phyloP scores from a whole-genome alignment of 2,797 vertebrate species.

The Typhlichthys subterraneus region DNA sequence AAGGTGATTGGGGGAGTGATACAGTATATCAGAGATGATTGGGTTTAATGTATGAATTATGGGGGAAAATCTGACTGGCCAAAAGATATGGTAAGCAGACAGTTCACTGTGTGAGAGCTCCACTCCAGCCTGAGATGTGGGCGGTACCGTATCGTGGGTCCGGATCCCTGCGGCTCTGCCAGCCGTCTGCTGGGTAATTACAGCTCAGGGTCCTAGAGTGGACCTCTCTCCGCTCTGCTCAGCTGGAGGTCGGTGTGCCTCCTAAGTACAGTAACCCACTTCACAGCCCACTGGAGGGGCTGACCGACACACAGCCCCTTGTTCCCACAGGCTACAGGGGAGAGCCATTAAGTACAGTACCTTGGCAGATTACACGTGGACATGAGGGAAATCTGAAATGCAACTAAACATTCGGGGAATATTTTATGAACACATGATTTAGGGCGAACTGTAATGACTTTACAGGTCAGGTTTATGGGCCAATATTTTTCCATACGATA shows the following conservation, averaged over 20 bases:
- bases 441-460: slow-evolving; percentile 13
- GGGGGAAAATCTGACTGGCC: no score
- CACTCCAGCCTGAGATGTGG: background rate
- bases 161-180: slow-evolving; percentile 57
- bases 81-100: no score
- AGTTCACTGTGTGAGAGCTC: no score
- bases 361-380: slow-evolving; percentile 21
- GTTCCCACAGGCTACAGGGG: slow-evolving; percentile 4
- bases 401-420: background rate
- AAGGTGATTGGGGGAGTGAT: no score
- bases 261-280: slow-evolving; percentile 33
- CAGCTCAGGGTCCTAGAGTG: slow-evolving; percentile 54
- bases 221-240: slow-evolving; percentile 27
- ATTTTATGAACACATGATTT: slow-evolving; percentile 12
- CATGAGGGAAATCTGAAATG: slow-evolving; percentile 2
- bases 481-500: slow-evolving; percentile 10
- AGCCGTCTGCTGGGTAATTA: slow-evolving; percentile 77
- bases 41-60: no score
- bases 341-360: slow-evolving; percentile 34
- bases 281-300: slow-evolving; percentile 49
- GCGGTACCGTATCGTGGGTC: slow-evolving; percentile 39
- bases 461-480: background rate
- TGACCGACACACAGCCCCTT: slow-evolving; percentile 32
- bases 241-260: slow-evolving; percentile 27
- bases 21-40: no score